Conservation (phyloP, 2,888 invertebrate species). For the Drosophila niveifrons region DNA sequence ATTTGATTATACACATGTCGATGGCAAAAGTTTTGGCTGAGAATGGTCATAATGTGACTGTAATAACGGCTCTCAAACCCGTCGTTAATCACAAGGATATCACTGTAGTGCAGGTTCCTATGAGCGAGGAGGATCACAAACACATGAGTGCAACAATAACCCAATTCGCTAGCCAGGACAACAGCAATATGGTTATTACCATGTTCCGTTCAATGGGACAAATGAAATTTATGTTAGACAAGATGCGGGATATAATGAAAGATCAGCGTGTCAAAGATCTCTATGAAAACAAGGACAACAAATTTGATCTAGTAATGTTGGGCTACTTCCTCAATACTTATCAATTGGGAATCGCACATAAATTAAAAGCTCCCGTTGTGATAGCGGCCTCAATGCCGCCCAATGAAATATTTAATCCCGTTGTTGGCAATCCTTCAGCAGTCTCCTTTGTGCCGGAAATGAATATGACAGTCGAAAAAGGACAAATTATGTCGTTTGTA, state of each 20-base stretch:
- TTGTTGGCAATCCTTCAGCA: slow-evolving; percentile 76
- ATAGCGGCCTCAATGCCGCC: slow-evolving; percentile 60
- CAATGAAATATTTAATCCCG: slow-evolving; percentile 42
- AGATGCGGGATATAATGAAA: slow-evolving; percentile 61
- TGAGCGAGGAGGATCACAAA: slow-evolving; percentile 48
- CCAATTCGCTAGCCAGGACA: slow-evolving; percentile 57
- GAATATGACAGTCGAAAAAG: slow-evolving; percentile 36
- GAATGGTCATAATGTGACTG: slow-evolving; percentile 83
- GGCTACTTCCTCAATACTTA: slow-evolving; percentile 82
- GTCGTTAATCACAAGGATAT: slow-evolving; percentile 65
- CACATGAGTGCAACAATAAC: slow-evolving; percentile 40
- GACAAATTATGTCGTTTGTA: slow-evolving; percentile 51
- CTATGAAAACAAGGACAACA: slow-evolving; percentile 71
- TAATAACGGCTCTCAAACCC: slow-evolving; percentile 74
- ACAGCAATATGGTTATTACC: slow-evolving; percentile 44
- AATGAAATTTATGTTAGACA: slow-evolving; percentile 52
- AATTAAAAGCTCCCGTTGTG: slow-evolving; percentile 79
- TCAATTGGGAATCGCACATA: slow-evolving; percentile 75
- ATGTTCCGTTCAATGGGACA: slow-evolving; percentile 35
- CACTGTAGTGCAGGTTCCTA: slow-evolving; percentile 59
- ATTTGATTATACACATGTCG: slow-evolving; percentile 82
- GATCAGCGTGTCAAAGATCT: slow-evolving; percentile 67
- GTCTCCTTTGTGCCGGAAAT: slow-evolving; percentile 67
- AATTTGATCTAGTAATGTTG: slow-evolving; percentile 79
- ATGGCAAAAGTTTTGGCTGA: slow-evolving; percentile 75